These are phyloP conservation scores for Xestobium rufovillosum DNA, from an alignment of 2,888 invertebrate genomes.

Conservation along the genomic window DNA sequence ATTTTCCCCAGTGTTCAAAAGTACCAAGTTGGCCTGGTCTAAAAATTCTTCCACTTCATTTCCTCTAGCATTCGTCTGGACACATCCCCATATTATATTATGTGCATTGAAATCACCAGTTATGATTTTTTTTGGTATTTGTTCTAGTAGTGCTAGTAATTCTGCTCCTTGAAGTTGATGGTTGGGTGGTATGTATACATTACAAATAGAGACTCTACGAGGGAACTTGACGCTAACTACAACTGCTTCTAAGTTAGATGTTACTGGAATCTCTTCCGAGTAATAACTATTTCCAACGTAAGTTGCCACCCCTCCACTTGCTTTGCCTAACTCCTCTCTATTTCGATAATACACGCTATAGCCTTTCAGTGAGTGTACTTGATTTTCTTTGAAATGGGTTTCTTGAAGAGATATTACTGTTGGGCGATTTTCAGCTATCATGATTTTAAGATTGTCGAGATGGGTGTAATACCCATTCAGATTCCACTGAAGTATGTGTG, in stretches of 20 bases:
- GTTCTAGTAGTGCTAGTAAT: conserved; percentile 9
- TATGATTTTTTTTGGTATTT: conserved; percentile 14
- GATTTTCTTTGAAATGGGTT: conserved; percentile 7
- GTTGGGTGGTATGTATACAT: conserved; percentile 13
- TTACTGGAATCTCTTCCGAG: conserved; percentile 6
- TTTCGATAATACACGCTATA: conserved; percentile 5
- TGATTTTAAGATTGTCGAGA: conserved; percentile 9
- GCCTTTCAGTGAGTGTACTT: neutral
- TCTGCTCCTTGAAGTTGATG: too few relatives aligned
- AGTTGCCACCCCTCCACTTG: conserved; percentile 13
- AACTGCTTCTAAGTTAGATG: conserved; percentile 12
- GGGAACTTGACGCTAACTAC: conserved; percentile 8
- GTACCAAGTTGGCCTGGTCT: conserved; percentile 1
- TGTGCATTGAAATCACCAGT: conserved; percentile 15
- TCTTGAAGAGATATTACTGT: conserved; percentile 9
- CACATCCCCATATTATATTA: conserved; percentile 13
- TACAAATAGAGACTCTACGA: conserved; percentile 8
- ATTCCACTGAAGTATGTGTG: conserved; percentile 13
- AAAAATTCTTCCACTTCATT: conserved; percentile 6
- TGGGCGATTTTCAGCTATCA: conserved; percentile 7
- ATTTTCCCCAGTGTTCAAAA: conserved; percentile 9
- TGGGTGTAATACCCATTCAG: conserved; percentile 12
- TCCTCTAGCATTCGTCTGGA: conserved; percentile 5
- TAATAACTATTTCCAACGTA: conserved; percentile 8
- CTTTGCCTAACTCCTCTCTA: neutral